Evolutionary conservation across 2,113 vertebrate genomes (phyloP).

Genomic region (Copsychus sechellarum): DNA sequence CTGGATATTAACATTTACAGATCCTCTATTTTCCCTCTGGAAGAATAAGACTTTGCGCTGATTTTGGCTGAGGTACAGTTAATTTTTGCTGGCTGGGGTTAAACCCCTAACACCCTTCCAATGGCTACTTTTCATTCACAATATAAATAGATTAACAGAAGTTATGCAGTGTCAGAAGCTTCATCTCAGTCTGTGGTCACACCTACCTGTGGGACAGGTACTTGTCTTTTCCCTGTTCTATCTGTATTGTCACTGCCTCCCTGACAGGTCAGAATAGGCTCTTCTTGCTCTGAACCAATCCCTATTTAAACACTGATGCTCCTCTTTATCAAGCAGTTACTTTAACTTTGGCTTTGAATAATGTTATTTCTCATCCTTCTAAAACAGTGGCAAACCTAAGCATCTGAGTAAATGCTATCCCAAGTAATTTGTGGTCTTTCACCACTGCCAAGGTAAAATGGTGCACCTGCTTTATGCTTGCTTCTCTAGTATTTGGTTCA

Average conservation of each 20-base stretch:
- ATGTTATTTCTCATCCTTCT: neutral
- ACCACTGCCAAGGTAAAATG: neutral
- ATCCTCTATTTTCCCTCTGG: neutral
- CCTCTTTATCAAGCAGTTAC: neutral
- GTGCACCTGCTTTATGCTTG: neutral
- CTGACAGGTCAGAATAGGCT: neutral
- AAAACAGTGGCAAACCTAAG: neutral
- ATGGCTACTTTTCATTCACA: neutral
- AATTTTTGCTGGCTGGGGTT: neutral
- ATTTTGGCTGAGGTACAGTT: neutral
- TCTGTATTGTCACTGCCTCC: neutral
- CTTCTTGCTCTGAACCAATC: neutral
- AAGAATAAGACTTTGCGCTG: neutral
- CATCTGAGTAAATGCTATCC: neutral
- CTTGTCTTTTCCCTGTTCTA: neutral
- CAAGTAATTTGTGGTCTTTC: neutral
- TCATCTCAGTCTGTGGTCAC: neutral
- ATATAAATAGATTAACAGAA: neutral
- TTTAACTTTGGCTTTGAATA: neutral
- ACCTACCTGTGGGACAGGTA: neutral
- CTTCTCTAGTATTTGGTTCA: neutral
- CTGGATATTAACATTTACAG: neutral
- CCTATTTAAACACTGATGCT: neutral
- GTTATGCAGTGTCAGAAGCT: neutral
- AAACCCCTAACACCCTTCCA: neutral